A percentile compares a stretch with the other conserved stretches of the same genome.
Conservation (phyloP, 2,888 invertebrate genomes). For the Eupithecia tripunctaria region DNA sequence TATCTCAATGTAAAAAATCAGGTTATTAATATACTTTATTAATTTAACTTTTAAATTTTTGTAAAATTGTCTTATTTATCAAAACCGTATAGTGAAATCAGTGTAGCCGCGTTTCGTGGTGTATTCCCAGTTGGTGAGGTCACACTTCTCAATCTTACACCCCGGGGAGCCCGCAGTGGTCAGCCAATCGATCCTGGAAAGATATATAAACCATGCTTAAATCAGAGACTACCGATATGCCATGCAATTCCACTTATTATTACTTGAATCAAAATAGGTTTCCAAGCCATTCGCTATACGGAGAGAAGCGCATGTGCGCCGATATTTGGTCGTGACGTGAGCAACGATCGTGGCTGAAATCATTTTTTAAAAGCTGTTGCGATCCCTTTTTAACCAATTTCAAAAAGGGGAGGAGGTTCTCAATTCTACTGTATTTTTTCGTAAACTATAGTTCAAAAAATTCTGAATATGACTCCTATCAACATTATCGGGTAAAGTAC, state of each 20-base stretch:
- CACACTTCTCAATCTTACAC: constrained; percentile 92
- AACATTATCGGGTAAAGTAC: neutral
- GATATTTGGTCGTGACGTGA: too few relatives aligned
- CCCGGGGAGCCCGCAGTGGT: constrained; percentile 93
- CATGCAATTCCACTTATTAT: neutral
- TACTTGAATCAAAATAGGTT: too few relatives aligned
- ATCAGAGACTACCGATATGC: neutral
- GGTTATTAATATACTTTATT: constrained; percentile 31
- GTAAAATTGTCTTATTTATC: constrained; percentile 48
- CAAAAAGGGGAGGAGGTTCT: too few relatives aligned
- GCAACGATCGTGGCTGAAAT: too few relatives aligned
- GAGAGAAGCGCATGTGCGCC: neutral
- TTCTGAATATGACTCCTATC: neutral
- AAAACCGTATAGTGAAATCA: constrained; percentile 93
- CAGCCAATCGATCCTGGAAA: constrained; percentile 91
- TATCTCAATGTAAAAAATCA: neutral
- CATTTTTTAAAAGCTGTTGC: too few relatives aligned
- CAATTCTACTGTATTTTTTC: too few relatives aligned
- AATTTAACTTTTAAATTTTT: neutral
- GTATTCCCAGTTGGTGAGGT: constrained; percentile 92
- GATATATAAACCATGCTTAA: neutral
- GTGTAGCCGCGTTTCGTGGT: constrained; percentile 86
- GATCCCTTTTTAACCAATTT: too few relatives aligned
- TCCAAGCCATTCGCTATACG: too few relatives aligned
- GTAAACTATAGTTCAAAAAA: too few relatives aligned